Base-by-base conservation (phyloP, 2,888 invertebrate genomes). In the Leucophora obtusa region DNA sequence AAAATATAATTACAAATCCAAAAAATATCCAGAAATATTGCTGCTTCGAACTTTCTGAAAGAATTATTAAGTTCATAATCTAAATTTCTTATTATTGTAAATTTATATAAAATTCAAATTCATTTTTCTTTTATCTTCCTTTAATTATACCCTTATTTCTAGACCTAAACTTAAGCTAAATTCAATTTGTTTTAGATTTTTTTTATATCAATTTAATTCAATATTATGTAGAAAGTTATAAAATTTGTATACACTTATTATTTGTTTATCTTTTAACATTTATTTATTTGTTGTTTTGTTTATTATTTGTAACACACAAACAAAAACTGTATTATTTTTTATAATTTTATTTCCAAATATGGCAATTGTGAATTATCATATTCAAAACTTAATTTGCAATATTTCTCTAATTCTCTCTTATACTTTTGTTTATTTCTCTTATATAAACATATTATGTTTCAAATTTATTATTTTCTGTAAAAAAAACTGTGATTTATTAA, bases 401-500 rank as follows among this genome's bases (percentile, higher is more conserved):
- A 63, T 72, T 71, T 68, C 59, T 35, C 38, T 35, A 50, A 50
- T 18, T 47, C 0, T 47, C 24, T 56, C 38, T 47, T n/a, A 3
- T 28, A 15, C 5, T 14, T 38, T 70, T 60, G n/a, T 56, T 62
- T 71, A 17, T n/a, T 18, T 21, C 54, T 28, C n/a, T 17, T 15
- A 56, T 71, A 38, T 15, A 56, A 51, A 35, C 21, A 76, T 58
- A 69, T 38, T 81, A 80, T 78, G 54, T 75, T 54, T 68, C n/a
- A 51, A 62, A 28, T 62, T 68, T 78, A 71, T 78, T 75, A 56
- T 74, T 78, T 79, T 80, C 80, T 81, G 68, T 82, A 69, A 82
- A 68, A 80, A 80, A 83, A 82, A 82, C 82, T 83, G 79, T 82
- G 82, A 83, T 78, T 83, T 75, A 73, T 78, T 51, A 71, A 65